phyloP scores from a whole-genome alignment of 2,888 invertebrate species.

The Ctenicera cuprea region DNA sequence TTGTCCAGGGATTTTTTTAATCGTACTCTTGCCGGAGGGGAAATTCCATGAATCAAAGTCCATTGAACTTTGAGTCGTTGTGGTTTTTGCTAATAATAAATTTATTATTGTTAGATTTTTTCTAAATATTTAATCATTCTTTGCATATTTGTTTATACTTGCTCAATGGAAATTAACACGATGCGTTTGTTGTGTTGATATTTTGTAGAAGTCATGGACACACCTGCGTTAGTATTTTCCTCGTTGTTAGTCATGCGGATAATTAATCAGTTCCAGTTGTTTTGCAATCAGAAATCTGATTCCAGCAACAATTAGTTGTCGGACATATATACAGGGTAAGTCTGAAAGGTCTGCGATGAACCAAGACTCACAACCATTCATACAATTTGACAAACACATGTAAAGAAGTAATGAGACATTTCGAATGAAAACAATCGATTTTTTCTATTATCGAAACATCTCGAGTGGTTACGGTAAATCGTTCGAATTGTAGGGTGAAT shows the following conservation, averaged over 20 bases:
- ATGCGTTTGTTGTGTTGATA: neutral
- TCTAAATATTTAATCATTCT: conserved; percentile 17
- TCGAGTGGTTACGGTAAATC: no score
- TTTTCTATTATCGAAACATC: no score
- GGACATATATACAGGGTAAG: no score
- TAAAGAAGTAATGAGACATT: no score
- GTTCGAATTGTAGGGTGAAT: no score
- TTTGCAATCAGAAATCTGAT: no score
- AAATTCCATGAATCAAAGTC: conserved; percentile 6
- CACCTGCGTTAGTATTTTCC: conserved; percentile 1
- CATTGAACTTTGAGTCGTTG: conserved; percentile 18
- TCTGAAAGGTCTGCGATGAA: no score
- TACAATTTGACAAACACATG: no score
- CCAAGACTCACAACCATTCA: no score
- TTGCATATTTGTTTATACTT: neutral
- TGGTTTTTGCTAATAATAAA: conserved; percentile 24
- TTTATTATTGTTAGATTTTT: conserved; percentile 1
- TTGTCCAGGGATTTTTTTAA: conserved; percentile 13
- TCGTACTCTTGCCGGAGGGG: neutral
- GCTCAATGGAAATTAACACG: neutral
- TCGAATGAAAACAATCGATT: no score
- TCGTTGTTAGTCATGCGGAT: neutral
- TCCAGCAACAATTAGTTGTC: no score
- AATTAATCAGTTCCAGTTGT: no score
- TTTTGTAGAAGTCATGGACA: neutral